These are phyloP conservation scores for Hetaerina americana DNA, from an alignment of 1,140 invertebrate species.

Conservation along the genomic window DNA sequence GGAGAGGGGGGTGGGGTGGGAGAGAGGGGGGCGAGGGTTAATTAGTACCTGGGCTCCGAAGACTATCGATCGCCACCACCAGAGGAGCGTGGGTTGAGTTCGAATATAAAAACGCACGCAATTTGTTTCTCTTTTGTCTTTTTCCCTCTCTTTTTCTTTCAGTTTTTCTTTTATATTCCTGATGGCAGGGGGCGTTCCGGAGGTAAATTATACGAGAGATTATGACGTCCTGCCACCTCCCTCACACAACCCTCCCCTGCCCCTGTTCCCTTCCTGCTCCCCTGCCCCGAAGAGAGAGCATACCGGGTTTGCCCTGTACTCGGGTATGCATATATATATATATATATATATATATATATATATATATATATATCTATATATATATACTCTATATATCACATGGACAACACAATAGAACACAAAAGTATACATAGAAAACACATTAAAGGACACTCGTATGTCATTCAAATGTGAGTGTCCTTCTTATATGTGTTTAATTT, in stretches of 20 bases:
- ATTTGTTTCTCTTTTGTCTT: not conserved
- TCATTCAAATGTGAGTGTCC: no score
- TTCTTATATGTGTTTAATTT: no score
- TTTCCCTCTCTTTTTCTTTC: not conserved
- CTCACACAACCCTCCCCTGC: no score
- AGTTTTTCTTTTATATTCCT: not conserved
- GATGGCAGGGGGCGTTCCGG: not conserved
- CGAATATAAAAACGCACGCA: not conserved
- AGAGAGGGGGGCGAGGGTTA: not conserved
- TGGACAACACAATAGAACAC: no score
- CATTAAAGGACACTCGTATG: no score
- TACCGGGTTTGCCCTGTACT: no score
- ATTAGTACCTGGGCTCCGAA: not conserved
- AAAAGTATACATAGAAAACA: no score
- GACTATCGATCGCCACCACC: not conserved
- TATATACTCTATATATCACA: no score
- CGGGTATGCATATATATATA: no score
- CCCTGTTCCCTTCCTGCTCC: no score
- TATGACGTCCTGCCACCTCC: not conserved
- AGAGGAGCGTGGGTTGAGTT: not conserved
- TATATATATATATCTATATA: no score
- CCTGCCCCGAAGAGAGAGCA: not conserved
- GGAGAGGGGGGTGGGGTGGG: not conserved
- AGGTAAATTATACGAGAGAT: not conserved
- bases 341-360: no score